A percentile compares a stretch with the other conserved stretches of the same genome.
phyloP scores from a whole-genome alignment of 2,797 vertebrate genomes.

The Gymnothorax reevesii region DNA sequence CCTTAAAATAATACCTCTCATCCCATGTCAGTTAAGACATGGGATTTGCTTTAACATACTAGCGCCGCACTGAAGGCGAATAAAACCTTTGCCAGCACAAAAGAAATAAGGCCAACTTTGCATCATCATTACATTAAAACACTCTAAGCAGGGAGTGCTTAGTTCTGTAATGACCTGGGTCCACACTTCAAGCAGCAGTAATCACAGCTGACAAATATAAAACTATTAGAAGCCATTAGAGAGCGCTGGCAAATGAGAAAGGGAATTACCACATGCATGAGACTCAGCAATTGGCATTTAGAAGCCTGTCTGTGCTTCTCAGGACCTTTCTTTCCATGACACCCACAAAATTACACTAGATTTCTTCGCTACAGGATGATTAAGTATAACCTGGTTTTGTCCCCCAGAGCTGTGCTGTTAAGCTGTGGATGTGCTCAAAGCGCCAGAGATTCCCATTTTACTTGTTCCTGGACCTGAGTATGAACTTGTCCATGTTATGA shows the following conservation, averaged over 20 bases:
- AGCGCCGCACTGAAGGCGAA: neutral
- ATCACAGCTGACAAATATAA: conserved; percentile 55
- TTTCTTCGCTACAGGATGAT: neutral
- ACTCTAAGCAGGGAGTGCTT: neutral
- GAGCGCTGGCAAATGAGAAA: conserved; percentile 19
- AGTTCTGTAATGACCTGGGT: conserved; percentile 30
- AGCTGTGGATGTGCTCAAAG: neutral
- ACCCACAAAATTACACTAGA: neutral
- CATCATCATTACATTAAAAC: conserved; percentile 29
- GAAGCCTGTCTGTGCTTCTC: neutral
- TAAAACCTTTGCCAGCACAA: neutral
- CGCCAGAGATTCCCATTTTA: neutral
- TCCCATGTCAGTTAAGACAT: neutral
- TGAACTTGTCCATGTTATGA: too few species aligned
- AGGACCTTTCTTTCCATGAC: neutral
- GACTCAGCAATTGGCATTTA: conserved; percentile 36
- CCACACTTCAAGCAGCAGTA: conserved; percentile 55
- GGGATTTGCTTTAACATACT: neutral
- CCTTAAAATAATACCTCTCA: neutral
- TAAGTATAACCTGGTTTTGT: neutral
- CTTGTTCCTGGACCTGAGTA: neutral
- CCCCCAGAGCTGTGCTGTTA: neutral
- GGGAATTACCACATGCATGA: conserved; percentile 27
- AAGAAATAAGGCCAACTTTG: neutral
- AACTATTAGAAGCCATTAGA: conserved; percentile 60